These are phyloP conservation scores for Ctenicera cuprea DNA, from an alignment of 2,888 invertebrate genomes.

Conservation along the genomic window DNA sequence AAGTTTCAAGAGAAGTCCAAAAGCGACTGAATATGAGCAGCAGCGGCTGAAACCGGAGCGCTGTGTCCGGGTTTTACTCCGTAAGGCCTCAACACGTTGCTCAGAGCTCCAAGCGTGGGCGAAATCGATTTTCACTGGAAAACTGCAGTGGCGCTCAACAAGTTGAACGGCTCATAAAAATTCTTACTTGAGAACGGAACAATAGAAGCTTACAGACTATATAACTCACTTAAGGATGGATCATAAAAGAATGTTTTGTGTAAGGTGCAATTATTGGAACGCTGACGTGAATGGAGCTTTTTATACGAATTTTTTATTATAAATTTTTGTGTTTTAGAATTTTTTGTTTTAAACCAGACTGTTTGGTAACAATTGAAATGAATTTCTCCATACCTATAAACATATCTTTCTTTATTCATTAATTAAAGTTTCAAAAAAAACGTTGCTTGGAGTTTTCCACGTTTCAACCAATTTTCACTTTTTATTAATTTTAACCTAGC, in stretches of 20 bases:
- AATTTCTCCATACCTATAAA: too few relatives aligned
- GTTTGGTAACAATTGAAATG: too few relatives aligned
- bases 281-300: background rate
- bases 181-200: slow-evolving; percentile 1
- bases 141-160: slow-evolving; percentile 48
- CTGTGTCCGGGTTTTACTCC: slow-evolving; percentile 41
- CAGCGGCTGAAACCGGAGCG: slow-evolving; percentile 33
- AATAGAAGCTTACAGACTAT: slow-evolving; percentile 1
- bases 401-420: too few relatives aligned
- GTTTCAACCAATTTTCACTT: too few relatives aligned
- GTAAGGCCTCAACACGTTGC: slow-evolving; percentile 41
- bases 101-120: slow-evolving; percentile 42
- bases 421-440: too few relatives aligned
- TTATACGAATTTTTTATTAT: too few relatives aligned
- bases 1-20: background rate
- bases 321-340: too few relatives aligned
- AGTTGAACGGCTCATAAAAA: slow-evolving; percentile 31
- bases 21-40: slow-evolving; percentile 31
- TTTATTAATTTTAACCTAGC: too few relatives aligned
- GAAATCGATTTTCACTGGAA: slow-evolving; percentile 45
- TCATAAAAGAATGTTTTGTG: background rate
- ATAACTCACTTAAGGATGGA: background rate
- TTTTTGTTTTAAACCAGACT: too few relatives aligned
- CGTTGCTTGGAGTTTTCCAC: too few relatives aligned
- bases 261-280: background rate